phyloP scores from a whole-genome alignment of 2,888 invertebrate genomes.

The Pseudolycoriella hygida region DNA sequence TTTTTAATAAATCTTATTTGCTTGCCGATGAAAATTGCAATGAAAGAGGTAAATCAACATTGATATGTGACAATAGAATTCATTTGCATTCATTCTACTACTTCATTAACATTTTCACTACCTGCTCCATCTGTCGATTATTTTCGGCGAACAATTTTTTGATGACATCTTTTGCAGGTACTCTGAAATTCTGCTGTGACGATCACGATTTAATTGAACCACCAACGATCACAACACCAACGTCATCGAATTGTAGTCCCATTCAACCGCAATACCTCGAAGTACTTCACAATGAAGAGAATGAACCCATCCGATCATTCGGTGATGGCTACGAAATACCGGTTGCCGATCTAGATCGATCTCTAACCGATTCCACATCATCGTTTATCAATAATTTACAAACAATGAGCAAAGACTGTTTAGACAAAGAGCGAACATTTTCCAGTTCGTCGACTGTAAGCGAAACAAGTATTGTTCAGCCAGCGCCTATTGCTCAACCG shows the following conservation, averaged over 20 bases:
- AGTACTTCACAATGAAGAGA: slow-evolving; percentile 39
- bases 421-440: slow-evolving; percentile 10
- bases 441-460: slow-evolving; percentile 14
- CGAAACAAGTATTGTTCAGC: slow-evolving; percentile 7
- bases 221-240: slow-evolving; percentile 12
- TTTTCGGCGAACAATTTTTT: not conserved
- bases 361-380: not conserved
- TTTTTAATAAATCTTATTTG: slow-evolving; percentile 64
- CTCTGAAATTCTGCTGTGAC: slow-evolving; percentile 9
- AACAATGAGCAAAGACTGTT: not conserved
- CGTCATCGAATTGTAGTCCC: slow-evolving; percentile 11
- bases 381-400: slow-evolving; percentile 2
- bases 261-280: slow-evolving; percentile 43
- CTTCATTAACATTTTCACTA: not conserved
- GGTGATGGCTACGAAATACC: slow-evolving; percentile 14
- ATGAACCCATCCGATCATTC: slow-evolving; percentile 14
- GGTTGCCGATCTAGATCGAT: slow-evolving; percentile 3
- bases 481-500: not conserved
- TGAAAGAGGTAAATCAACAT: slow-evolving; percentile 28
- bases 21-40: slow-evolving; percentile 48
- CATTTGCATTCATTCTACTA: not conserved
- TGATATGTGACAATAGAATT: slow-evolving; percentile 9
- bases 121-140: not conserved
- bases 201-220: slow-evolving; percentile 7
- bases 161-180: slow-evolving; percentile 7